Percentiles rank a stretch among this genome's conserved stretches.
Conservation (phyloP, 2,797 vertebrate genomes). For the Poecilia gillii region DNA sequence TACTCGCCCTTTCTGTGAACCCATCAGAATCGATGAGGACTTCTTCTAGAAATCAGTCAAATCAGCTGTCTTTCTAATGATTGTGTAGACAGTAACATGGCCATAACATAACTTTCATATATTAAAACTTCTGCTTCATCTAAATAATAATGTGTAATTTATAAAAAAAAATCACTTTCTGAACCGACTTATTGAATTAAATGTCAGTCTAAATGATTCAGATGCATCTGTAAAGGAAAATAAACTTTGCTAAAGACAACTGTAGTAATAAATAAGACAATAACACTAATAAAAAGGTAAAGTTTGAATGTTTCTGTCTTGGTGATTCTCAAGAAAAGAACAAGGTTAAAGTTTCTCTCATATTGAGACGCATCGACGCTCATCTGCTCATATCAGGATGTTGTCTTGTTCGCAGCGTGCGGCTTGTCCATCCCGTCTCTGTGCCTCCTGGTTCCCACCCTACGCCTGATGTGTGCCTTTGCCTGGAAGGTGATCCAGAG, state of each 20-base stretch:
- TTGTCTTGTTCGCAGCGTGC: constrained; percentile 5
- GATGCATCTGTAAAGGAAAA: neutral
- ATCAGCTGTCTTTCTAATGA: no score
- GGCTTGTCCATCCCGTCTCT: constrained; percentile 45
- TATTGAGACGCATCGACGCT: neutral
- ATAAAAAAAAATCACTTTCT: neutral
- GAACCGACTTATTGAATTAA: neutral
- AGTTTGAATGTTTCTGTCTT: neutral
- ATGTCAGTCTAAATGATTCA: neutral
- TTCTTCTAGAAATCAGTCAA: neutral
- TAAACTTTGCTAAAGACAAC: neutral
- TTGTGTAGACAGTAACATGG: neutral
- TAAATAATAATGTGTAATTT: neutral
- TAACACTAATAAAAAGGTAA: neutral
- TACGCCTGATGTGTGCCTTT: constrained; percentile 75
- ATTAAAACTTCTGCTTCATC: neutral
- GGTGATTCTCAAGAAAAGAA: neutral
- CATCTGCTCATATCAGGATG: neutral
- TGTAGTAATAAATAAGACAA: neutral
- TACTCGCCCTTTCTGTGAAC: no score
- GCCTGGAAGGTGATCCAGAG: constrained; percentile 72
- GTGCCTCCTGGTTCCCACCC: constrained; percentile 55
- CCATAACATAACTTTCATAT: neutral
- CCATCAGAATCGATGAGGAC: no score
- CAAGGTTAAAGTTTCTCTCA: neutral